Conservation (phyloP, 2,888 invertebrate species). For the Odontocerum albicorne region DNA sequence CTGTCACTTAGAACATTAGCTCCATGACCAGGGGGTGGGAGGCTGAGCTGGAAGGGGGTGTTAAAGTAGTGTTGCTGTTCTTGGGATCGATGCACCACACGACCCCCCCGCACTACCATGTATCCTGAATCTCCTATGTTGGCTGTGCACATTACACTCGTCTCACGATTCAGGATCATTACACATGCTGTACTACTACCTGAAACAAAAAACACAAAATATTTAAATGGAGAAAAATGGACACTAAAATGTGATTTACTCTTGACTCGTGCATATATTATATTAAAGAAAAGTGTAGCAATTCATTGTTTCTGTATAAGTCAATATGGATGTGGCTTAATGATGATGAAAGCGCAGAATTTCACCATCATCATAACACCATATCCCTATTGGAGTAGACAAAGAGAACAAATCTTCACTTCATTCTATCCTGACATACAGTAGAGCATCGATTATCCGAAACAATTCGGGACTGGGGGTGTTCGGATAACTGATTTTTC, state of each 20-base stretch:
- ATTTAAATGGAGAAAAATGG: not conserved
- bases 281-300: not conserved
- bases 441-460: too few relatives aligned
- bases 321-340: too few relatives aligned
- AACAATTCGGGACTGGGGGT: too few relatives aligned
- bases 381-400: too few relatives aligned
- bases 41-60: constrained; percentile 95
- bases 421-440: too few relatives aligned
- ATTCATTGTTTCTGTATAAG: too few relatives aligned
- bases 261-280: not conserved
- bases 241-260: not conserved
- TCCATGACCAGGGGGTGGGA: constrained; percentile 89
- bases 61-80: constrained; percentile 99
- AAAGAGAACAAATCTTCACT: too few relatives aligned
- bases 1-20: constrained; percentile 88
- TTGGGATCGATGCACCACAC: constrained; percentile 88
- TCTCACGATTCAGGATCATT: constrained; percentile 87
- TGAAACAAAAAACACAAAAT: constrained; percentile 42
- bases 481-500: too few relatives aligned
- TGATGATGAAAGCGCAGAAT: too few relatives aligned
- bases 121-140: constrained; percentile 99
- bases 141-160: constrained; percentile 89
- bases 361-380: too few relatives aligned
- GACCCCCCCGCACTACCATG: constrained; percentile 85
- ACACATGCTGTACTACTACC: constrained; percentile 99